Evolutionary conservation across 2,888 invertebrate species (phyloP).

Genomic region (Sepiola atlantica): DNA sequence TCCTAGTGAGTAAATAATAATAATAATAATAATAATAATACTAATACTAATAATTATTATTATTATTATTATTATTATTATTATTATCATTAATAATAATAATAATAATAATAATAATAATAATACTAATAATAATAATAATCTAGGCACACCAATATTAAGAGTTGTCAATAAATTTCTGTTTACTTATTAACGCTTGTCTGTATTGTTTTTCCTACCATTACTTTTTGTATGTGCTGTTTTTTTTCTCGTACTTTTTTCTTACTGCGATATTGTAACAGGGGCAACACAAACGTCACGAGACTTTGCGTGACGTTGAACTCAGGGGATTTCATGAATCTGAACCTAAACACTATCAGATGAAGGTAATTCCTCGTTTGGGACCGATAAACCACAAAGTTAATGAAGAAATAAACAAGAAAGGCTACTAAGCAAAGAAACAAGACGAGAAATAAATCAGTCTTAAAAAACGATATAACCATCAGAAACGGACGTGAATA

Average conservation of each 20-base stretch:
- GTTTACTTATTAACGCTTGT: too few relatives aligned
- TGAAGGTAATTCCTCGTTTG: constrained; percentile 32
- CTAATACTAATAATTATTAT: too few relatives aligned
- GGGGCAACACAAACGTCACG: neutral
- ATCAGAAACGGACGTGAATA: neutral
- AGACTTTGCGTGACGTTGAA: neutral
- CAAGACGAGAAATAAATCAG: neutral
- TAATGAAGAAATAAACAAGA: neutral
- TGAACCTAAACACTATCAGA: neutral
- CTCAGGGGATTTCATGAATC: neutral
- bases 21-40: too few relatives aligned
- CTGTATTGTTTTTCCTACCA: neutral
- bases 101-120: too few relatives aligned
- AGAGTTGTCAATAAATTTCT: neutral
- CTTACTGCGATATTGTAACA: neutral
- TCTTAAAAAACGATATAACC: neutral
- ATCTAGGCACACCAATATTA: neutral
- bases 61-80: too few relatives aligned
- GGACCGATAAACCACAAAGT: constrained; percentile 4
- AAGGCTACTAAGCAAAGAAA: neutral
- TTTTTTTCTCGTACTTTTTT: neutral
- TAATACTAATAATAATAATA: too few relatives aligned
- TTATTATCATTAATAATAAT: too few relatives aligned
- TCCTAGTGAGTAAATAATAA: too few relatives aligned
- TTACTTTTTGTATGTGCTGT: neutral